Conservation (phyloP, 2,888 invertebrate genomes). For the Gandaritis pyraliata region DNA sequence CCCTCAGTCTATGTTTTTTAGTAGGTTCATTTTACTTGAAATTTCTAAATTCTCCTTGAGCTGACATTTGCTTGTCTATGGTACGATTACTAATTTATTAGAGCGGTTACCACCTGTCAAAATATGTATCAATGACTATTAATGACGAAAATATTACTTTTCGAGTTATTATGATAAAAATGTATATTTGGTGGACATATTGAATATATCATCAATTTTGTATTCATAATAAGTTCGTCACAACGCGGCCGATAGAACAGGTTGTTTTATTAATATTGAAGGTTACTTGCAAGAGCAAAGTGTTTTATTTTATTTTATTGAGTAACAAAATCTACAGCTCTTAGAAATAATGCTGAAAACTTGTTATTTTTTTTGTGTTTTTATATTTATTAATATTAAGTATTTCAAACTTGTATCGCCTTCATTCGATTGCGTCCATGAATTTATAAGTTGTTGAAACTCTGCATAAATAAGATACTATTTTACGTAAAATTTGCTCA, state of each 20-base stretch:
- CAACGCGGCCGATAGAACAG: constrained; percentile 34
- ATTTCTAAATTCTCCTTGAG: not conserved
- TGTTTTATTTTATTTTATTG: constrained; percentile 3
- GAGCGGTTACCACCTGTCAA: not conserved
- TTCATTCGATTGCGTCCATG: constrained; percentile 8
- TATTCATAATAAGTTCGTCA: constrained; percentile 22
- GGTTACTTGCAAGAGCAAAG: constrained; percentile 30
- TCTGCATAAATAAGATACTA: constrained; percentile 14
- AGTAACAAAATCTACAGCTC: too few relatives aligned
- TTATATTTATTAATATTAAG: too few relatives aligned
- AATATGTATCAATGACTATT: not conserved
- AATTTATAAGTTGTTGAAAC: constrained; percentile 29
- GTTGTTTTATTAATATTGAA: constrained; percentile 36
- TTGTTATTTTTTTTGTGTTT: too few relatives aligned
- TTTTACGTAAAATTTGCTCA: constrained; percentile 36
- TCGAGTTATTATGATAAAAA: constrained; percentile 4
- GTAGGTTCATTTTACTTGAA: not conserved
- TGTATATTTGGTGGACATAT: not conserved
- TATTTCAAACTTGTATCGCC: constrained; percentile 22
- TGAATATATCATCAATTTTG: constrained; percentile 27
- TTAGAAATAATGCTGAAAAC: too few relatives aligned
- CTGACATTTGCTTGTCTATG: not conserved
- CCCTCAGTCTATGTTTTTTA: not conserved
- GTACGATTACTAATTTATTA: constrained; percentile 1
- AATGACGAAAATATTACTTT: not conserved